Conservation (phyloP, 2,888 invertebrate species). For the Apomyelois bistriatella region DNA sequence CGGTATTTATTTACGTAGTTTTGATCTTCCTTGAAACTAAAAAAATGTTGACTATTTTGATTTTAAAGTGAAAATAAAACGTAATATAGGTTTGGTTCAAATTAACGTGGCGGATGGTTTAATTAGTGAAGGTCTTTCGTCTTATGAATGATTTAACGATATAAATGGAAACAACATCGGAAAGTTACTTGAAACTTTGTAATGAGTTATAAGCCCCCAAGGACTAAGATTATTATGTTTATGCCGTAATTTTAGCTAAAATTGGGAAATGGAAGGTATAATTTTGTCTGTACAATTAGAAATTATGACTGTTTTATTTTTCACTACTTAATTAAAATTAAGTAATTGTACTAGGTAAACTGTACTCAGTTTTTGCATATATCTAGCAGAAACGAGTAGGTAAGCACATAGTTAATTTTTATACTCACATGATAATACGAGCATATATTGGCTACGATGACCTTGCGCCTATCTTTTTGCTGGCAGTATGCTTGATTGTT, state of each 20-base stretch:
- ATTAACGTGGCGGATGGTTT: slow-evolving; percentile 19
- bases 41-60: no score
- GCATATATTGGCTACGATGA: no score
- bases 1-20: no score
- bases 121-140: slow-evolving; percentile 20
- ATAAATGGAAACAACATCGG: slow-evolving; percentile 16
- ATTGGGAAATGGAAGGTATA: background rate
- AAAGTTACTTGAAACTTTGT: slow-evolving; percentile 14
- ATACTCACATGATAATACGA: no score
- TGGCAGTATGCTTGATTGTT: no score
- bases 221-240: background rate
- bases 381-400: no score
- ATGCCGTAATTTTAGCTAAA: background rate
- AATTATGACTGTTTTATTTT: background rate
- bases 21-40: no score
- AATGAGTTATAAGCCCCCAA: slow-evolving; percentile 4
- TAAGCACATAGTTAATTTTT: no score
- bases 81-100: slow-evolving; percentile 33
- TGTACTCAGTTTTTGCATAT: no score
- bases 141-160: slow-evolving; percentile 22
- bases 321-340: background rate
- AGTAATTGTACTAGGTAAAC: no score
- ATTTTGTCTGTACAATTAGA: background rate
- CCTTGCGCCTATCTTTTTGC: no score
- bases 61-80: no score